Conservation (phyloP, 2,113 vertebrate genomes). For the Athene noctua region DNA sequence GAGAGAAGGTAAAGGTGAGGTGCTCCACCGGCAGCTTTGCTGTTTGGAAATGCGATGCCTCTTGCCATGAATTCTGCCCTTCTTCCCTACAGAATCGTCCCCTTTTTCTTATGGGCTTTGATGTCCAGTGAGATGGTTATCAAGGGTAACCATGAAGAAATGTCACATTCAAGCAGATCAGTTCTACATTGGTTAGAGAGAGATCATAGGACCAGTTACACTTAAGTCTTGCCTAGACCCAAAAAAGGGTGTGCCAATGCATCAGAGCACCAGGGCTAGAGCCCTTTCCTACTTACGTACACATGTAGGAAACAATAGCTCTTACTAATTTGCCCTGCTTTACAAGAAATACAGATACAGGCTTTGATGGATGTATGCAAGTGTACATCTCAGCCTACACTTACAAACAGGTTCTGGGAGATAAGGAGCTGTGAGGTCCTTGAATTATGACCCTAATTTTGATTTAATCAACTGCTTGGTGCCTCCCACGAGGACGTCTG, state of each 20-base stretch:
- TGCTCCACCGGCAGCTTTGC: not conserved
- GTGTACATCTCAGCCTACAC: not conserved
- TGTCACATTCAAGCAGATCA: not conserved
- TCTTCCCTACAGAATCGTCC: rapidly evolving
- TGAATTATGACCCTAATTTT: not conserved
- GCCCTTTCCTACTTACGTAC: rapidly evolving
- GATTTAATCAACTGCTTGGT: not conserved
- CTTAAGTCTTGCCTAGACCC: too few species aligned
- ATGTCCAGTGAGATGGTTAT: not conserved
- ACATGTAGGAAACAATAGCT: not conserved
- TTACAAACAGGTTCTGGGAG: not conserved
- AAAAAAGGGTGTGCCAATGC: too few species aligned
- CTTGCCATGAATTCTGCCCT: not conserved
- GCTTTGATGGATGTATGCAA: rapidly evolving
- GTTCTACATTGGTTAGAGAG: not conserved
- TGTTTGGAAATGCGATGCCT: not conserved
- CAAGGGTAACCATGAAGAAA: not conserved
- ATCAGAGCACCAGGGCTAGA: not conserved
- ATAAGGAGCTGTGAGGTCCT: not conserved
- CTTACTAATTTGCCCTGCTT: not conserved
- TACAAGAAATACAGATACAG: rapidly evolving
- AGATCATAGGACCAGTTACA: not conserved
- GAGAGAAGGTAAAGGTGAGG: not conserved
- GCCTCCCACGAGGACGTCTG: too few species aligned
- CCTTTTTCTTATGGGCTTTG: not conserved